Conservation (phyloP, 1,140 invertebrate genomes). For the Drosophila kanapiae region DNA sequence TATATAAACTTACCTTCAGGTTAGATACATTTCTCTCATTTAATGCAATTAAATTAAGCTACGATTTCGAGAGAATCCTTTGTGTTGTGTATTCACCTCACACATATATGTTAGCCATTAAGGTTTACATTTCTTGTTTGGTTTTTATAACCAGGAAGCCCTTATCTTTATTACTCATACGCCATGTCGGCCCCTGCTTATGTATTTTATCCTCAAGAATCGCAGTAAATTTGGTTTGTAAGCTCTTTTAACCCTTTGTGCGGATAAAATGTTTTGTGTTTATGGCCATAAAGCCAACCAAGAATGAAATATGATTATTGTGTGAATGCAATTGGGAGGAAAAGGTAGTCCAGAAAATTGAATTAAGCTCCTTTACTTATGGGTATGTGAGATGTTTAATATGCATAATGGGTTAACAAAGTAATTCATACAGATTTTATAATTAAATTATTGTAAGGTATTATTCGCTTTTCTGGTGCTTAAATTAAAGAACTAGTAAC, state of each 20-base stretch:
- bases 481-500: neutral
- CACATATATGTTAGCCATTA: neutral
- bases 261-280: conserved; percentile 3
- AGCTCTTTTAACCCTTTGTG: conserved; percentile 5
- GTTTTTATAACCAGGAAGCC: neutral
- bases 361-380: neutral
- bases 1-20: too few species aligned
- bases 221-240: conserved; percentile 10
- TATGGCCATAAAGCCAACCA: neutral
- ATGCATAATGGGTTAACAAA: too few species aligned
- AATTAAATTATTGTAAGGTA: too few species aligned
- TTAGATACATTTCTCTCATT: neutral
- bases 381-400: neutral
- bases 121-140: neutral
- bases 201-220: conserved; percentile 1
- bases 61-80: neutral
- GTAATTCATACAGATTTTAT: neutral
- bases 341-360: neutral
- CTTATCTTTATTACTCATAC: conserved; percentile 12
- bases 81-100: neutral
- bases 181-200: conserved; percentile 11
- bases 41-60: neutral
- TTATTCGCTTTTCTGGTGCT: neutral
- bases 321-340: neutral
- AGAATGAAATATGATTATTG: conserved; percentile 1